These are phyloP conservation scores for Scotopteryx bipunctaria DNA, from an alignment of 2,888 invertebrate species.

Conservation along the genomic window DNA sequence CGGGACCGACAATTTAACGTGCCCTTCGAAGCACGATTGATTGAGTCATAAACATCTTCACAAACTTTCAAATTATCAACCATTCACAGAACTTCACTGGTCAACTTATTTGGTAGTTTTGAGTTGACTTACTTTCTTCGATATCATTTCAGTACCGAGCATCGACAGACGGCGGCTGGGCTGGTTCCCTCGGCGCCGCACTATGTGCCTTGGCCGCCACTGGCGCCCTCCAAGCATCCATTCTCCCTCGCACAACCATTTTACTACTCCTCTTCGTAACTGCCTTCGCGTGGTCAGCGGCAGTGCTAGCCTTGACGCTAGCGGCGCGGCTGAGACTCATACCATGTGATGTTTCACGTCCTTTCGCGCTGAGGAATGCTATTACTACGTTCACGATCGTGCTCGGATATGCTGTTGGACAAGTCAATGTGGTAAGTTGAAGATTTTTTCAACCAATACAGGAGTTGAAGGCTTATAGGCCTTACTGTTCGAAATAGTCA, in stretches of 20 bases:
- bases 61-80: no score
- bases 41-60: no score
- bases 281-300: slow-evolving; percentile 95
- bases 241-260: slow-evolving; percentile 93
- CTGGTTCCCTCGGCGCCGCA: slow-evolving; percentile 91
- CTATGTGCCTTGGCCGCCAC: slow-evolving; percentile 90
- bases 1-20: no score
- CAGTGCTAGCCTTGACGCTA: slow-evolving; percentile 91
- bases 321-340: slow-evolving; percentile 93
- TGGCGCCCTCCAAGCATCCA: slow-evolving; percentile 88
- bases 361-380: slow-evolving; percentile 91
- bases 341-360: slow-evolving; percentile 92
- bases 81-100: no score
- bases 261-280: slow-evolving; percentile 93
- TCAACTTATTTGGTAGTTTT: no score
- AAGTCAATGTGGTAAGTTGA: slow-evolving; percentile 94
- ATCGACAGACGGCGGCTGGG: slow-evolving; percentile 93
- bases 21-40: no score
- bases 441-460: no score
- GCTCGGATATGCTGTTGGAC: slow-evolving; percentile 93
- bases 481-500: no score
- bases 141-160: slow-evolving; percentile 88
- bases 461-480: no score
- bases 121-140: not conserved
- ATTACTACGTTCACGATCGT: slow-evolving; percentile 94